phyloP scores from a whole-genome alignment of 2,888 invertebrate species.

The Drosophila antonietae region DNA sequence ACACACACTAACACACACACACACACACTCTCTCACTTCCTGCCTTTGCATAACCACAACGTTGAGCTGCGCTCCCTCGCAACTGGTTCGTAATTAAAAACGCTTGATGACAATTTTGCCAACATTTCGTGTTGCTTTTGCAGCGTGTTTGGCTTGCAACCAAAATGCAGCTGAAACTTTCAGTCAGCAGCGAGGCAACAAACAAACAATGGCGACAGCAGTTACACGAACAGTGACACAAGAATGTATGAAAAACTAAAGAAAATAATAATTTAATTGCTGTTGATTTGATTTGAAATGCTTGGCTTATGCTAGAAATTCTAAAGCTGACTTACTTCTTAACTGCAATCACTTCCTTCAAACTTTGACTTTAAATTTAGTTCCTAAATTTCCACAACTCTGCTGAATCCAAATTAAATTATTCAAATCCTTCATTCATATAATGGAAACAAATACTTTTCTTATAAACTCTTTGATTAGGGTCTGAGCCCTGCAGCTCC shows the following conservation, averaged over 20 bases:
- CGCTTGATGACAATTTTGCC: slow-evolving; percentile 78
- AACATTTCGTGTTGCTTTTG: slow-evolving; percentile 46
- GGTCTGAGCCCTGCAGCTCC: neutral
- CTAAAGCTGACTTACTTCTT: neutral
- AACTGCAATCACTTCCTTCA: neutral
- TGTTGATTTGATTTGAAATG: neutral
- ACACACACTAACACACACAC: slow-evolving; percentile 15
- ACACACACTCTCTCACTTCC: slow-evolving; percentile 10
- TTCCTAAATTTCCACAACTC: neutral
- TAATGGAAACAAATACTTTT: neutral
- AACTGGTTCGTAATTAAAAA: slow-evolving; percentile 69
- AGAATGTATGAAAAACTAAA: too few relatives aligned
- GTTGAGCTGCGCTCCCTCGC: slow-evolving; percentile 33
- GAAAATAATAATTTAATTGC: neutral
- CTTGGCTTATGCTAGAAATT: neutral
- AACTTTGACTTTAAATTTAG: neutral
- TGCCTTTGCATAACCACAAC: slow-evolving; percentile 28
- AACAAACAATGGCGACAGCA: slow-evolving; percentile 24
- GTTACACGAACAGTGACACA: slow-evolving; percentile 26
- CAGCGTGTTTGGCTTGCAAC: slow-evolving; percentile 51
- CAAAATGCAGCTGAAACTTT: slow-evolving; percentile 60
- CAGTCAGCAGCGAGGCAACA: slow-evolving; percentile 9
- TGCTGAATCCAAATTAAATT: neutral
- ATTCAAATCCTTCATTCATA: neutral
- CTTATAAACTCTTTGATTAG: neutral